These are phyloP conservation scores for Rousettus leschenaultii DNA, from an alignment of 2,113 vertebrate species.

Conservation along the genomic window DNA sequence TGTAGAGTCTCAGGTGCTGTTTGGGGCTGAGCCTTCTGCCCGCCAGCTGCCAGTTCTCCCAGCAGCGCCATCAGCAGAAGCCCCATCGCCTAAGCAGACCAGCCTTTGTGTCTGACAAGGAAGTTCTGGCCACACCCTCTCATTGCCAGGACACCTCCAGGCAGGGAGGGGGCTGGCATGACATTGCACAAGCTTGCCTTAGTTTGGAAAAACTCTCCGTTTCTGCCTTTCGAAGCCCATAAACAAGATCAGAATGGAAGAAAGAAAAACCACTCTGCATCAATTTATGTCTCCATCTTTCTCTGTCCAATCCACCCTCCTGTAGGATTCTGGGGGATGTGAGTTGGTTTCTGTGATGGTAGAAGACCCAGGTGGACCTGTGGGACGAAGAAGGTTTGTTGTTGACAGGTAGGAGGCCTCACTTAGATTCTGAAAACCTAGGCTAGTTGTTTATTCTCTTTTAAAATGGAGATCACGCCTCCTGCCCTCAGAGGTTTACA, in stretches of 20 bases:
- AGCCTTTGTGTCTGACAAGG: neutral
- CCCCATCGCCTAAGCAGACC: neutral
- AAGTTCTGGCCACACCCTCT: neutral
- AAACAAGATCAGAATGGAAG: neutral
- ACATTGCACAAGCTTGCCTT: neutral
- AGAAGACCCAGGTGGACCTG: neutral
- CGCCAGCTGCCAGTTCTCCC: neutral
- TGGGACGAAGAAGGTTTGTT: too few relatives aligned
- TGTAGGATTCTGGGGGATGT: neutral
- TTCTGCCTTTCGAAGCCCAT: neutral
- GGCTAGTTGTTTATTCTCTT: neutral
- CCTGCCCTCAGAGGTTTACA: neutral
- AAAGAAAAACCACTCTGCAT: fast-evolving
- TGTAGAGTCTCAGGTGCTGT: neutral
- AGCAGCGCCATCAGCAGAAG: too few relatives aligned
- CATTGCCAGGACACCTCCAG: neutral
- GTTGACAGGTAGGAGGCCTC: neutral
- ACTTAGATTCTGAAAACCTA: neutral
- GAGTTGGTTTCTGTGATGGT: neutral
- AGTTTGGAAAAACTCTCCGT: neutral
- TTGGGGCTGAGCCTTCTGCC: neutral
- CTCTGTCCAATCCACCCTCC: neutral
- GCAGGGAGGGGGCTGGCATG: neutral
- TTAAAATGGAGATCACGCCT: neutral
- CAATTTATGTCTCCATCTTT: neutral